These are phyloP conservation scores for Eudasyphora cyanicolor DNA, from an alignment of 2,888 invertebrate genomes.

Conservation along the genomic window DNA sequence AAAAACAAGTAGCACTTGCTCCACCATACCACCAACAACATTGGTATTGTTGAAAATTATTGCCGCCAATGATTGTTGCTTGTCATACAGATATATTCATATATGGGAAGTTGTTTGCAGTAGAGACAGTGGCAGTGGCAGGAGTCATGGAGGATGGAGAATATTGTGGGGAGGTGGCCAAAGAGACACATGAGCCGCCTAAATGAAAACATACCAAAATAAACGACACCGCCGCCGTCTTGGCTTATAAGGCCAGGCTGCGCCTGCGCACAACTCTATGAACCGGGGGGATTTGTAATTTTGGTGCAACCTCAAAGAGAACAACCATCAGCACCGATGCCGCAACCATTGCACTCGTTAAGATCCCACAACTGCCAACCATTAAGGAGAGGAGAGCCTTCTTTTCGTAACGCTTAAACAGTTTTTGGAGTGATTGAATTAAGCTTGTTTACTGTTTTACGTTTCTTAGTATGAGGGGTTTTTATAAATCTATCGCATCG, in stretches of 20 bases:
- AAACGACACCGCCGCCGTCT: not conserved
- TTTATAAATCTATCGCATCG: not conserved
- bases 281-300: not conserved
- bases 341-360: constrained; percentile 15
- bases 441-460: not conserved
- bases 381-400: constrained; percentile 17
- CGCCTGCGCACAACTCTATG: too few species aligned
- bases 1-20: constrained; percentile 39
- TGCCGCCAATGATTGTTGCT: constrained; percentile 11
- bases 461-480: not conserved
- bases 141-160: not conserved
- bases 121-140: too few species aligned
- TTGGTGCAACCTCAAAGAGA: not conserved
- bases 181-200: constrained; percentile 40
- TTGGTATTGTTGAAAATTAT: constrained; percentile 15
- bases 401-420: constrained; percentile 36
- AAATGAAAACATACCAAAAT: constrained; percentile 16
- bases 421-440: constrained; percentile 47
- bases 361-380: not conserved
- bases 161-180: constrained; percentile 31
- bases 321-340: not conserved
- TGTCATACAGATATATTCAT: constrained; percentile 1
- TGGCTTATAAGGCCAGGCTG: not conserved
- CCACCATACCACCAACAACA: constrained; percentile 2
- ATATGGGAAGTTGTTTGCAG: constrained; percentile 33